Evolutionary conservation across 2,113 vertebrate genomes (phyloP).

Genomic region (Onychorhynchus coronatus): DNA sequence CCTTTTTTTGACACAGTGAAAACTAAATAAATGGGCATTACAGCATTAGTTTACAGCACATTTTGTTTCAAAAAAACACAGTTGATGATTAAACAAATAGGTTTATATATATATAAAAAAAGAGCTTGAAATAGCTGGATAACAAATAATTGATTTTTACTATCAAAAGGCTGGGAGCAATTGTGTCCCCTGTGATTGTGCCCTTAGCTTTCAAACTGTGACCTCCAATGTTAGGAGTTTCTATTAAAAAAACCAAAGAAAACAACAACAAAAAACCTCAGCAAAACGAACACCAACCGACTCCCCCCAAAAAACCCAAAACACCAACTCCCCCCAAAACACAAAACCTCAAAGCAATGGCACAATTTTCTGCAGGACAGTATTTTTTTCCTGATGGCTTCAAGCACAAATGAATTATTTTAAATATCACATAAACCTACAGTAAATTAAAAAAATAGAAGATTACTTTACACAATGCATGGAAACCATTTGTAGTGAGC

Average conservation of each 20-base stretch:
- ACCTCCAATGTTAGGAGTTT: neutral
- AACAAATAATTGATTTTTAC: slow-evolving; percentile 37
- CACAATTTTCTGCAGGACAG: neutral
- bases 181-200: neutral
- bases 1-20: slow-evolving; percentile 54
- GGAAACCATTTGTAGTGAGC: slow-evolving; percentile 36
- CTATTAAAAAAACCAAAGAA: neutral
- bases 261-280: neutral
- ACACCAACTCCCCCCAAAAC: neutral
- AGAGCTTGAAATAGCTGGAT: slow-evolving; percentile 57
- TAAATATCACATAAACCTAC: slow-evolving; percentile 57
- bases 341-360: slow-evolving; percentile 20
- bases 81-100: slow-evolving; percentile 52
- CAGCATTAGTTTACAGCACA: slow-evolving; percentile 60
- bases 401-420: slow-evolving; percentile 32
- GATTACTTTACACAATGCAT: slow-evolving; percentile 48
- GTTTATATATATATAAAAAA: neutral
- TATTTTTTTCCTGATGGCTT: slow-evolving; percentile 20
- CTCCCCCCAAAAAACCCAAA: neutral
- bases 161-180: slow-evolving; percentile 23
- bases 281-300: neutral
- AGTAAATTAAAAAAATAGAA: slow-evolving; percentile 61
- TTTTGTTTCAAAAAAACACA: slow-evolving; percentile 35
- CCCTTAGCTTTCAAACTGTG: slow-evolving; percentile 26
- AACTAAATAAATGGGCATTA: slow-evolving; percentile 57